Evolutionary conservation across 2,888 invertebrate species (phyloP).

Genomic region (Onthophagus sagittarius): DNA sequence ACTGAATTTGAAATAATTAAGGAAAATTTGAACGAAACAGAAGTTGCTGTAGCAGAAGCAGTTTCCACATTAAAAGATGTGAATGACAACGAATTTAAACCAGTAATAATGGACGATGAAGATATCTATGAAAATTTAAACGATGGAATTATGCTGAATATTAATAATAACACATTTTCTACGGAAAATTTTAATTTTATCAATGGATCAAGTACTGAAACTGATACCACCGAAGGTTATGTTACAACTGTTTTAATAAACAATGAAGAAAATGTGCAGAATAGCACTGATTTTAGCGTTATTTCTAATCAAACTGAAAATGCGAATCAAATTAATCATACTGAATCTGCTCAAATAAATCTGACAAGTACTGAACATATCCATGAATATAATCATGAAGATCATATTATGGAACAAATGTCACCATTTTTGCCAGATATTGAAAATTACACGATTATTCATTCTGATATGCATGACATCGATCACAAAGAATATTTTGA

Average conservation of each 20-base stretch:
- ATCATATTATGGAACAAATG: slow-evolving; percentile 20
- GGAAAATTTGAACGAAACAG: background rate
- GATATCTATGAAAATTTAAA: background rate
- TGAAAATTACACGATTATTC: slow-evolving; percentile 58
- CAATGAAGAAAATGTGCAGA: background rate
- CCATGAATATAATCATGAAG: background rate
- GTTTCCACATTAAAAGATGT: background rate
- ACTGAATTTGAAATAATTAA: background rate
- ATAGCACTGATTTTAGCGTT: background rate
- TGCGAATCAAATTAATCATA: background rate
- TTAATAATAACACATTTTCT: background rate
- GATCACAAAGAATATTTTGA: slow-evolving; percentile 32
- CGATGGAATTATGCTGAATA: background rate
- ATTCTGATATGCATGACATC: slow-evolving; percentile 45
- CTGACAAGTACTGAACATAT: background rate
- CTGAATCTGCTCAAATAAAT: background rate
- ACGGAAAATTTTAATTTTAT: background rate
- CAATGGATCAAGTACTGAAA: background rate
- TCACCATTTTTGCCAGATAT: slow-evolving; percentile 49
- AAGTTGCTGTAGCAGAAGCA: slow-evolving; percentile 2
- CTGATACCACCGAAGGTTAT: slow-evolving; percentile 4
- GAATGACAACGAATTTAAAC: slow-evolving; percentile 3
- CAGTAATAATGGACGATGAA: background rate
- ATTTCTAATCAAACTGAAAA: background rate
- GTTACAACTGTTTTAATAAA: slow-evolving; percentile 1